Percentiles rank a stretch among this genome's conserved stretches.
phyloP scores from a whole-genome alignment of 2,888 invertebrate species.

The Oxystoma pomonae region DNA sequence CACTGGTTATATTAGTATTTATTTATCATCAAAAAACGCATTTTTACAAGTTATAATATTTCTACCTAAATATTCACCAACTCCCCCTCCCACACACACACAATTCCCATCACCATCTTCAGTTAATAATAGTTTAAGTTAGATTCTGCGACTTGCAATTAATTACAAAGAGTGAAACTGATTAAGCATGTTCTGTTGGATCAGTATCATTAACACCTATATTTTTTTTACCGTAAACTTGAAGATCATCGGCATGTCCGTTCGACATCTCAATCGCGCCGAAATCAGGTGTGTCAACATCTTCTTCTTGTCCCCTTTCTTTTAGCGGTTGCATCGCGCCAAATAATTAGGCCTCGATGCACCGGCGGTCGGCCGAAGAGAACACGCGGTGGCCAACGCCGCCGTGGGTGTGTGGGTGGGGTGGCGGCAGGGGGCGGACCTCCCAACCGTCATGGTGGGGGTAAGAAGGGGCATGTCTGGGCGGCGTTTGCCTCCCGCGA shows the following conservation, averaged over 20 bases:
- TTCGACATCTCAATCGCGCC: neutral
- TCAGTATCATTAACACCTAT: too few relatives aligned
- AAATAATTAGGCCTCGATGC: conserved; percentile 44
- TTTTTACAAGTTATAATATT: too few relatives aligned
- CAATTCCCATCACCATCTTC: too few relatives aligned
- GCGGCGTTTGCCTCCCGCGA: conserved; percentile 44
- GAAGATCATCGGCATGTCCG: neutral
- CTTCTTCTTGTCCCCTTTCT: neutral
- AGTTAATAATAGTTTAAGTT: too few relatives aligned
- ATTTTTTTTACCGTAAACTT: neutral
- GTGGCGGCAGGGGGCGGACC: conserved; percentile 45
- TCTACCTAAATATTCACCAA: too few relatives aligned
- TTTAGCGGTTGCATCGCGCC: conserved; percentile 18
- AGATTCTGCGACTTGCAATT: too few relatives aligned
- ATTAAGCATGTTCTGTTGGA: too few relatives aligned
- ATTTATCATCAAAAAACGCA: too few relatives aligned
- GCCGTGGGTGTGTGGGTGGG: conserved; percentile 43
- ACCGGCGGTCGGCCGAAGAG: neutral
- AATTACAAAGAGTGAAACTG: too few relatives aligned
- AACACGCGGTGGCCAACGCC: neutral
- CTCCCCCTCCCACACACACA: too few relatives aligned
- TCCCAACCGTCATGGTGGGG: conserved; percentile 34
- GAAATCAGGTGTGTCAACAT: neutral
- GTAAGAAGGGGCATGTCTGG: conserved; percentile 44
- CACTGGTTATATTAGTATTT: too few relatives aligned